These are phyloP conservation scores for Fukomys damarensis DNA, from an alignment of 2,113 vertebrate species.

Conservation along the genomic window DNA sequence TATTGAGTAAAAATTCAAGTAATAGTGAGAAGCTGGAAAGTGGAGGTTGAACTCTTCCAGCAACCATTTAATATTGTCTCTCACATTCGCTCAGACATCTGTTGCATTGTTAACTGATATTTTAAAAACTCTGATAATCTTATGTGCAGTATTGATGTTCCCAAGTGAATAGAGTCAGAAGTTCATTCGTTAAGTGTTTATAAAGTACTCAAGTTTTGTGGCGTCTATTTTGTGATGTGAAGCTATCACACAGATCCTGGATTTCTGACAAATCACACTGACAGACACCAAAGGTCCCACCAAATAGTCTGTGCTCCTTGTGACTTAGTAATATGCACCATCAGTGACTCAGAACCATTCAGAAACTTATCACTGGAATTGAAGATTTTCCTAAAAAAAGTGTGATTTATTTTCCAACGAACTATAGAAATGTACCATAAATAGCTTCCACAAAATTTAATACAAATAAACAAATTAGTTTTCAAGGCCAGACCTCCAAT, in stretches of 20 bases:
- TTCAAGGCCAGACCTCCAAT: neutral
- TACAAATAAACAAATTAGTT: conserved; percentile 21
- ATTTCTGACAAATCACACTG: conserved; percentile 56
- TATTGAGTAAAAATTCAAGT: conserved; percentile 79
- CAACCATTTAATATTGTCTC: conserved; percentile 80
- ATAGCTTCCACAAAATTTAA: neutral
- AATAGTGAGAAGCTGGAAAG: conserved; percentile 66
- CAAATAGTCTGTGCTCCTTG: conserved; percentile 51
- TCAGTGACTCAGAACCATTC: conserved; percentile 44
- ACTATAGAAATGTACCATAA: neutral
- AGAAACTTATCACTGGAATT: neutral
- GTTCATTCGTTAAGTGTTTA: conserved; percentile 58
- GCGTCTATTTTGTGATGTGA: conserved; percentile 55
- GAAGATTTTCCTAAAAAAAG: conserved; percentile 40
- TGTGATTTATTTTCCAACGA: conserved; percentile 4
- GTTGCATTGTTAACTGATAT: conserved; percentile 81
- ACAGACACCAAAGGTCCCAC: conserved; percentile 80
- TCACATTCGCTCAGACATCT: conserved; percentile 77
- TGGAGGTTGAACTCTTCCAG: conserved; percentile 69
- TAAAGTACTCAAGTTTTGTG: conserved; percentile 68
- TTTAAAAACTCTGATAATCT: conserved; percentile 70
- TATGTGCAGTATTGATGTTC: conserved; percentile 84
- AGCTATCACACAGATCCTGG: conserved; percentile 5
- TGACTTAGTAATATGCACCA: conserved; percentile 53
- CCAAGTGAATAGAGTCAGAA: conserved; percentile 64